Conservation (phyloP, 2,113 vertebrate genomes). For the Mormoops blainvillei region DNA sequence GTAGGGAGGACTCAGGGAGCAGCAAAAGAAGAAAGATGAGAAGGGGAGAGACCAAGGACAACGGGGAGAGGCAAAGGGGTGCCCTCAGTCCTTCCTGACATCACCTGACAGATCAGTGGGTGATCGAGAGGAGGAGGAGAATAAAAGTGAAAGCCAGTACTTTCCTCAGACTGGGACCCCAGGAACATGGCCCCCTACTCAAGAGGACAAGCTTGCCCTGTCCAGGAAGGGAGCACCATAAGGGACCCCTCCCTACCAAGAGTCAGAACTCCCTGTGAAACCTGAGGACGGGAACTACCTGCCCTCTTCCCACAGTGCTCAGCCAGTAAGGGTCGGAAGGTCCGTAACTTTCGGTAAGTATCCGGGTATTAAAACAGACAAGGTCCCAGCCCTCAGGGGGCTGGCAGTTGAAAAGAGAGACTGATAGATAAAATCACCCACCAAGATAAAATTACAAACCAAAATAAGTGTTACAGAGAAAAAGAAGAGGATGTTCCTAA, state of each 20-base stretch:
- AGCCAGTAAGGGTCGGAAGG: neutral
- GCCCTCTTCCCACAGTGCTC: neutral
- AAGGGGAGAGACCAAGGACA: neutral
- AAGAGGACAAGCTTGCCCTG: neutral
- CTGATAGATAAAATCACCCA: neutral
- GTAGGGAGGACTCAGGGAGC: neutral
- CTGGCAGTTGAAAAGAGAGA: neutral
- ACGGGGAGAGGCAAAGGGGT: neutral
- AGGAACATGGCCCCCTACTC: neutral
- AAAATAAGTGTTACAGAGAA: neutral
- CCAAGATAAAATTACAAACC: neutral
- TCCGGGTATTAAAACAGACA: neutral
- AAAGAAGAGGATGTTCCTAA: neutral
- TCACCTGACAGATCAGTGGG: neutral
- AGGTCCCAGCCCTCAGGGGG: neutral
- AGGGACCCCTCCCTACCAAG: neutral
- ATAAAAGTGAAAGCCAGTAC: neutral
- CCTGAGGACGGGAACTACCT: neutral
- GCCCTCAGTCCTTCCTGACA: neutral
- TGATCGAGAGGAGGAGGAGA: neutral
- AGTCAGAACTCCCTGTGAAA: neutral
- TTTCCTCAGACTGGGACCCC: neutral
- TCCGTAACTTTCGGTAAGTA: neutral
- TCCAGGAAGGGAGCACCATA: neutral
- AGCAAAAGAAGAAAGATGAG: neutral